phyloP scores from a whole-genome alignment of 1,140 invertebrate species.

The Apocrypta bakeri region DNA sequence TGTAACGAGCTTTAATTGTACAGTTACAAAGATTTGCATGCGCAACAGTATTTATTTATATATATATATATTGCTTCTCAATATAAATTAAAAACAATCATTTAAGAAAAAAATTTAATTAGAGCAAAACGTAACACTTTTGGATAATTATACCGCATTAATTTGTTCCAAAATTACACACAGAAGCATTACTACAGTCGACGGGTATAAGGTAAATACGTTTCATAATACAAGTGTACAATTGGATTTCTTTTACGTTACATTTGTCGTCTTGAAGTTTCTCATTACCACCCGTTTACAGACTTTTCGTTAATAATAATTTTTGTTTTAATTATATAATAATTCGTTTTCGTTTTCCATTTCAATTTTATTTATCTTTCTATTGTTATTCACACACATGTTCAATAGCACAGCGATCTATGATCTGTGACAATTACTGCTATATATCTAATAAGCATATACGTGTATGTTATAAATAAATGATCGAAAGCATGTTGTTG shows the following conservation, averaged over 20 bases:
- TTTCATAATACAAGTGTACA: slow-evolving; percentile 21
- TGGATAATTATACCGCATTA: slow-evolving; percentile 52
- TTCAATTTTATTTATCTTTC: too few relatives aligned
- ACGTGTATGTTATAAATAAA: neutral
- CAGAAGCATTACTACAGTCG: slow-evolving; percentile 55
- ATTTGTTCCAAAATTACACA: slow-evolving; percentile 58
- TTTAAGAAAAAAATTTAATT: neutral
- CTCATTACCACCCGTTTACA: neutral
- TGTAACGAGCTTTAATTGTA: slow-evolving; percentile 8
- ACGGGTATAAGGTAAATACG: slow-evolving; percentile 54
- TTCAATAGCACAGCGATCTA: neutral
- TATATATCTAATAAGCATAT: neutral
- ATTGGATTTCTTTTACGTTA: slow-evolving; percentile 15
- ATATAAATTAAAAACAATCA: slow-evolving; percentile 2
- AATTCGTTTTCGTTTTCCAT: too few relatives aligned
- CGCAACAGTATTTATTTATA: too few relatives aligned
- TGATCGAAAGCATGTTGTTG: neutral
- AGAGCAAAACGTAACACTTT: slow-evolving; percentile 22
- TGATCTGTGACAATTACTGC: neutral
- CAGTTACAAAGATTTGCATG: slow-evolving; percentile 13
- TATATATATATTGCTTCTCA: neutral
- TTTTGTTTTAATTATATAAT: neutral
- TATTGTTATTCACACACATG: neutral
- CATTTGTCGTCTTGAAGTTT: neutral
- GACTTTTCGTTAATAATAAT: neutral